Conservation (phyloP, 2,888 invertebrate genomes). For the Torymus aiolomorphi region DNA sequence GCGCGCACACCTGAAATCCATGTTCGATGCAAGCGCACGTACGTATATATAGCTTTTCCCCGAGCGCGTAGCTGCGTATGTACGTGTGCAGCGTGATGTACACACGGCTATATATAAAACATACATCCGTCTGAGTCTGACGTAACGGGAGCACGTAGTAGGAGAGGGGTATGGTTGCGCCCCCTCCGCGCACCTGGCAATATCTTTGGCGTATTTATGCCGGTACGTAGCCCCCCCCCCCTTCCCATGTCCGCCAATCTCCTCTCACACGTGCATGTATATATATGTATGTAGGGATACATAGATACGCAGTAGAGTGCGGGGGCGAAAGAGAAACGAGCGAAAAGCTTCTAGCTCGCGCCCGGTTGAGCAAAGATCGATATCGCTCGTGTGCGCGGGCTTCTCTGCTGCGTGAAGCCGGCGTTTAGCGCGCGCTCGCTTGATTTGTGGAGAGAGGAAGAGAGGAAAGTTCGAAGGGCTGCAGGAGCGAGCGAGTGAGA, state of each 20-base stretch:
- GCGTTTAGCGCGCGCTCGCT: constrained; percentile 51
- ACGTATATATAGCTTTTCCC: constrained; percentile 7
- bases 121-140: constrained; percentile 45
- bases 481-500: neutral
- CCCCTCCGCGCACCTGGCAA: constrained; percentile 31
- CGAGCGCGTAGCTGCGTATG: too few species aligned
- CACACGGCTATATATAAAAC: constrained; percentile 42
- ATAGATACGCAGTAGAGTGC: neutral
- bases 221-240: neutral
- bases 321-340: neutral
- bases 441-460: constrained; percentile 42
- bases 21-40: constrained; percentile 27
- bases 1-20: constrained; percentile 34
- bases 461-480: neutral
- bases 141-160: constrained; percentile 54
- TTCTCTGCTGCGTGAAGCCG: constrained; percentile 23
- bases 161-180: neutral
- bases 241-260: constrained; percentile 14
- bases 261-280: neutral
- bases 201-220: constrained; percentile 59
- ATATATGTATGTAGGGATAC: neutral
- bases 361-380: constrained; percentile 32
- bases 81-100: constrained; percentile 11
- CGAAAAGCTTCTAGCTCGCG: constrained; percentile 28
- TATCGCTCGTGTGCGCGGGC: constrained; percentile 3